Base-by-base conservation (phyloP, 2,888 invertebrate species). In the Diaphora mendica region DNA sequence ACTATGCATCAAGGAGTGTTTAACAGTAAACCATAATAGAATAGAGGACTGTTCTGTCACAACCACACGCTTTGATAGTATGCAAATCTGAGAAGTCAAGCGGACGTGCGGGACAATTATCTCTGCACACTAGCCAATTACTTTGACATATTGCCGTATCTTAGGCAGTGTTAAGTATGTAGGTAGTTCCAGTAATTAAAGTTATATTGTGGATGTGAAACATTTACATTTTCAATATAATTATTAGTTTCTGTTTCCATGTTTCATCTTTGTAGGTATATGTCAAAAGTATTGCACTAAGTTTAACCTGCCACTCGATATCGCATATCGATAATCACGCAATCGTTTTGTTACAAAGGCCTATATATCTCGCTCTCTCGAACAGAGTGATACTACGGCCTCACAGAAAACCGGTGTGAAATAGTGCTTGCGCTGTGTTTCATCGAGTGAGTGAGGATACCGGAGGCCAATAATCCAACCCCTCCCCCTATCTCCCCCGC, bases 41-140 rank as follows among this genome's bases (percentile, higher is more conserved):
- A 75, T 68, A 70, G 72, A 59, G 44, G 35, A 64, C 66, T 35
- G 62, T 64, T 30, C 68, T 75, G 76, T 77, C 71, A 73, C 62
- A 64, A 75, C 79, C 71, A 74, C 69, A 64, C 70, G 71, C 74
- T 72, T 76, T 81, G 70, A 75, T 77, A 78, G 73, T 81, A 85
- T 83, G 85, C 78, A 83, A 85, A 83, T 83, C 73, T 44, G 48
- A 15, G 59, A 62, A 62, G 59, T 62, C 71, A 76, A 79, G 81
- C 72, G 76, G 75, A 76, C 71, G 76, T 75, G 65, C 30, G 68
- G 71, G 72, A 81, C 82, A 85, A 84, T 86, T 85, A 75, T 80
- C 68, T 81, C 84, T 73, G 77, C 79, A 79, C 66, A 72, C 77
- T 79, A 79, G 75, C 74, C 83, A 81, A 83, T 82, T 82, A 78